Evolutionary conservation across 2,113 vertebrate species (phyloP).

Genomic region (Lethenteron camtschaticum): DNA sequence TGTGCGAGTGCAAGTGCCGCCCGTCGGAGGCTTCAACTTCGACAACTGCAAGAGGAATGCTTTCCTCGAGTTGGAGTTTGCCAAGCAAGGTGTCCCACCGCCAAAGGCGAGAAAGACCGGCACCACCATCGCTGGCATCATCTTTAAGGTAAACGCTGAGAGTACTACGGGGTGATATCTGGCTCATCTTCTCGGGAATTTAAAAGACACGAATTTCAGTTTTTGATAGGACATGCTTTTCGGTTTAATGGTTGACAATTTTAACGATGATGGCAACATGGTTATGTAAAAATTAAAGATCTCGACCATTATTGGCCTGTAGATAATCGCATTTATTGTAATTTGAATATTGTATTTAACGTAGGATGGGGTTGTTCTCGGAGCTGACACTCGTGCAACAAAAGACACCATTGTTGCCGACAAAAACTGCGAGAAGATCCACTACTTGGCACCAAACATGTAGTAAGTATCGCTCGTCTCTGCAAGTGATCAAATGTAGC

Average conservation of each 20-base stretch:
- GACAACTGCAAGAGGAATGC: too few relatives aligned
- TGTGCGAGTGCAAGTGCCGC: too few relatives aligned
- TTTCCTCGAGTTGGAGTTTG: constrained; percentile 34
- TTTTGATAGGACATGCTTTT: too few relatives aligned
- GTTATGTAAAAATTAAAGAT: background rate
- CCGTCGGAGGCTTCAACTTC: too few relatives aligned
- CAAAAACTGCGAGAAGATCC: constrained; percentile 97
- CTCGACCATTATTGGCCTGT: background rate
- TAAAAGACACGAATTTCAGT: background rate
- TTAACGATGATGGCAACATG: background rate
- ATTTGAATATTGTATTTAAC: background rate
- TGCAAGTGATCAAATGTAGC: too few relatives aligned
- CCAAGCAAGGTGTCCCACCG: constrained; percentile 31
- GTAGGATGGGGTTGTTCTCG: constrained; percentile 68
- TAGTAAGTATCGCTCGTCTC: constrained; percentile 42
- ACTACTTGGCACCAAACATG: constrained; percentile 87
- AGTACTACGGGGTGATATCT: background rate
- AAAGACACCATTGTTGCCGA: constrained; percentile 87
- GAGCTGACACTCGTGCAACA: constrained; percentile 76
- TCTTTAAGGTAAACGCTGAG: constrained; percentile 46
- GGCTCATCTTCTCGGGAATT: background rate
- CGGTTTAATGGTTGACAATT: background rate
- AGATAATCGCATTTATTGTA: too few relatives aligned
- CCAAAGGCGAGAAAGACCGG: constrained; percentile 63
- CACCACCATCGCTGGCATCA: constrained; percentile 71